phyloP scores from a whole-genome alignment of 2,113 vertebrate genomes.

The Semnopithecus entellus region DNA sequence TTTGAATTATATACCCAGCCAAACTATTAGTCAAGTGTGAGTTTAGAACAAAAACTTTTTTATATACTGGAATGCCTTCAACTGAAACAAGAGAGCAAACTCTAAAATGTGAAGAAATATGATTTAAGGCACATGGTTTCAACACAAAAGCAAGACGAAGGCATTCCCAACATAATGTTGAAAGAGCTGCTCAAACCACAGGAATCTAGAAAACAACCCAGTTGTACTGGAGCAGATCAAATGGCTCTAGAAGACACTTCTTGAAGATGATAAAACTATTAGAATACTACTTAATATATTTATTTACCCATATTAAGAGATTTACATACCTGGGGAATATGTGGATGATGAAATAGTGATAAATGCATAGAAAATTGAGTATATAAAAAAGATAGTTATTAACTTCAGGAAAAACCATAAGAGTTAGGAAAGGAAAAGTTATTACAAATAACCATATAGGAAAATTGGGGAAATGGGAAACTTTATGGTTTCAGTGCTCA shows the following conservation, averaged over 20 bases:
- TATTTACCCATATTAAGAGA: background rate
- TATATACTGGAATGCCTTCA: background rate
- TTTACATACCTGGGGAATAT: background rate
- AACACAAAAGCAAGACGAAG: background rate
- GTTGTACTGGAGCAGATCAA: background rate
- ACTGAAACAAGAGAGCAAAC: background rate
- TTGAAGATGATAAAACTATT: background rate
- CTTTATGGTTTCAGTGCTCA: background rate
- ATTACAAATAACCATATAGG: background rate
- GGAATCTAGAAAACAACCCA: background rate
- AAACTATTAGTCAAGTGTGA: background rate
- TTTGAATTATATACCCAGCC: background rate
- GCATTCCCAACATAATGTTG: background rate
- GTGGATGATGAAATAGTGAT: background rate
- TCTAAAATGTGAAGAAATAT: background rate
- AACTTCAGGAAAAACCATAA: background rate
- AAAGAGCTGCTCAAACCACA: background rate
- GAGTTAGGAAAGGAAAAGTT: background rate
- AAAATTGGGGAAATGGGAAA: no score
- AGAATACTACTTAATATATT: background rate
- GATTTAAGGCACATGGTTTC: background rate
- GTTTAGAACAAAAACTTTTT: background rate
- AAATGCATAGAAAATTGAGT: background rate
- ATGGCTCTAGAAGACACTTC: background rate
- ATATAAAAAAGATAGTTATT: background rate